Conservation (phyloP, 2,113 vertebrate genomes). For the Emydura subglobosa region DNA sequence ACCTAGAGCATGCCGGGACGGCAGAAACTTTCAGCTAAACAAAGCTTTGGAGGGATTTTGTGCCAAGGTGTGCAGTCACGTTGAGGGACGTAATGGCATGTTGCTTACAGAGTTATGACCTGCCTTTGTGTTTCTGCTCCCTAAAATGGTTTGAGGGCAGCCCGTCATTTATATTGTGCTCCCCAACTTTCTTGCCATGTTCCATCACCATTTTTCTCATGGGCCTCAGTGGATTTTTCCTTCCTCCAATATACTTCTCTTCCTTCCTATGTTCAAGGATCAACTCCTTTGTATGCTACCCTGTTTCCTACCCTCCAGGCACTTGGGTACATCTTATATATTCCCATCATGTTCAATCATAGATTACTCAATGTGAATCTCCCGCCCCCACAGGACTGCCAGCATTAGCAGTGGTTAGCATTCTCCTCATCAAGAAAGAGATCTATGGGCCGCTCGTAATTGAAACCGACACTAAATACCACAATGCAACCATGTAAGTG, state of each 20-base stretch:
- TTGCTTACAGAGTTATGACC: neutral
- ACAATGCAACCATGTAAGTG: slow-evolving; percentile 61
- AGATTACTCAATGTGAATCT: neutral
- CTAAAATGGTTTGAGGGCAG: neutral
- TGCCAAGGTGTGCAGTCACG: neutral
- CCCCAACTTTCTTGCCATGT: neutral
- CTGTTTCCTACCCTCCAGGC: neutral
- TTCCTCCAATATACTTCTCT: neutral
- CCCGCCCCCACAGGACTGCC: slow-evolving; percentile 46
- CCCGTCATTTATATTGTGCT: no score
- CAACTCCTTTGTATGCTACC: neutral
- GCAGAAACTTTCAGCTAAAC: neutral
- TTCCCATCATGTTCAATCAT: neutral
- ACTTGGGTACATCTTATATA: neutral
- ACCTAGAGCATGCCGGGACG: neutral
- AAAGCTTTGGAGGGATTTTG: neutral
- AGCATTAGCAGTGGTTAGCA: slow-evolving; percentile 23
- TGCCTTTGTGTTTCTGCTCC: neutral
- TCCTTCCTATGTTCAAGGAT: neutral
- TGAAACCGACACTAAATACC: neutral
- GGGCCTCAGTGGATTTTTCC: neutral
- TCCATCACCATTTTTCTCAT: neutral
- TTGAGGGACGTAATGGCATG: neutral
- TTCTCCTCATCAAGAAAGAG: neutral
- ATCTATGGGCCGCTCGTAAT: neutral